phyloP scores from a whole-genome alignment of 1,140 invertebrate genomes.

The Drosophila kohkoa region DNA sequence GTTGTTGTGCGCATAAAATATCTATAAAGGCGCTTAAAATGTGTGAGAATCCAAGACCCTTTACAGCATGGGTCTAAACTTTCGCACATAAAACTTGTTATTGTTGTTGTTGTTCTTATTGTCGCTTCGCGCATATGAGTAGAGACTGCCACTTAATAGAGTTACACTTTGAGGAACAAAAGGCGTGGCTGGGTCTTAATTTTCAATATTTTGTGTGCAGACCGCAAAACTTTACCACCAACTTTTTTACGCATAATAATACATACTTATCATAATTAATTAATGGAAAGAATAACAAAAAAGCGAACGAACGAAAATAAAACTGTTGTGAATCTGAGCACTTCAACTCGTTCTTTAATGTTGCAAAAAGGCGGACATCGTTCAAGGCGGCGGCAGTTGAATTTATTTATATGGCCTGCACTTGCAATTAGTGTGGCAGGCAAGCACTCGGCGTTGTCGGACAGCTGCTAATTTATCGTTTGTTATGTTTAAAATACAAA shows the following conservation, averaged over 20 bases:
- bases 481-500: conserved; percentile 73
- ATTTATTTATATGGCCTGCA: conserved; percentile 70
- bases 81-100: conserved; percentile 61
- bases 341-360: conserved; percentile 4
- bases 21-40: conserved; percentile 75
- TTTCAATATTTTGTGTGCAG: conserved; percentile 70
- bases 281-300: conserved; percentile 34
- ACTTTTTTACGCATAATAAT: conserved; percentile 64
- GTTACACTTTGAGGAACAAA: conserved; percentile 31
- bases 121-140: conserved; percentile 5
- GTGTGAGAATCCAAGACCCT: conserved; percentile 51
- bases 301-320: not conserved
- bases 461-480: conserved; percentile 73
- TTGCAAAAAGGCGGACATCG: not conserved
- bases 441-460: conserved; percentile 64
- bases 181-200: conserved; percentile 61
- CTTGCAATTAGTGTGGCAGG: conserved; percentile 71
- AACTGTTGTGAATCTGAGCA: conserved; percentile 2
- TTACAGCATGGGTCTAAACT: conserved; percentile 42
- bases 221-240: conserved; percentile 52
- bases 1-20: conserved; percentile 69
- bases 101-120: conserved; percentile 20
- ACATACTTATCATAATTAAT: conserved; percentile 68
- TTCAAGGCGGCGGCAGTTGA: conserved; percentile 34
- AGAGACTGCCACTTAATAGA: conserved; percentile 26